phyloP scores from a whole-genome alignment of 2,797 vertebrate genomes.

The Sphaeramia orbicularis region DNA sequence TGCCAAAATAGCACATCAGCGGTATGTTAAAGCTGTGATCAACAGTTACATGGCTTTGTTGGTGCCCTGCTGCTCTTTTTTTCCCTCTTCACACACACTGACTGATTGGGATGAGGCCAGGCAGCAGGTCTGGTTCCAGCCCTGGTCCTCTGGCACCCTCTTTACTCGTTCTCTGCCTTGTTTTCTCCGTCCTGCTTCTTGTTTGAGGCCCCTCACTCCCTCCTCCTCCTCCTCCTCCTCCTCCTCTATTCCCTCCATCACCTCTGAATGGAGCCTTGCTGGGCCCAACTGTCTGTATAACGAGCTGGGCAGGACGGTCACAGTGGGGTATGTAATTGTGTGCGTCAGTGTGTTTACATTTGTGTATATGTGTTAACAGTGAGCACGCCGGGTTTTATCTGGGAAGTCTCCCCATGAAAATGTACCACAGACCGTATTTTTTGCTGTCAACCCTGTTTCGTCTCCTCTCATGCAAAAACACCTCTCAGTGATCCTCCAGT shows the following conservation, averaged over 20 bases:
- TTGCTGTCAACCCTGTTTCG: slow-evolving; percentile 15
- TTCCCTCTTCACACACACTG: slow-evolving; percentile 11
- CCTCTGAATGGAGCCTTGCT: slow-evolving; percentile 91
- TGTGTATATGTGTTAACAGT: slow-evolving; percentile 44
- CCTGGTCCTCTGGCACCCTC: slow-evolving; percentile 36
- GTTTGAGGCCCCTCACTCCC: slow-evolving; percentile 45
- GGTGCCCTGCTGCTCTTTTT: too few species aligned
- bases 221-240: slow-evolving; percentile 53
- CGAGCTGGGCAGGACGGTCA: slow-evolving; percentile 88
- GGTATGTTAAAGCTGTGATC: slow-evolving; percentile 2
- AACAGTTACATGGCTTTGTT: slow-evolving; percentile 13
- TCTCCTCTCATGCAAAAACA: slow-evolving; percentile 30
- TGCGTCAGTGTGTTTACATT: slow-evolving; percentile 65
- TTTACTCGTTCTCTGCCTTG: slow-evolving; percentile 12
- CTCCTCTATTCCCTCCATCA: slow-evolving; percentile 69
- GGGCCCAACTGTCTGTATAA: slow-evolving; percentile 94
- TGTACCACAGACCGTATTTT: slow-evolving; percentile 23
- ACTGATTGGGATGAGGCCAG: slow-evolving; percentile 42
- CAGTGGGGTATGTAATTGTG: slow-evolving; percentile 73
- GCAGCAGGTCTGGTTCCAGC: slow-evolving; percentile 62
- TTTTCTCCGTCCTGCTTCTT: slow-evolving; percentile 36
- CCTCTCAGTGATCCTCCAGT: slow-evolving; percentile 67
- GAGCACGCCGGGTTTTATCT: slow-evolving; percentile 30
- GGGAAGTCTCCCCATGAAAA: slow-evolving; percentile 31
- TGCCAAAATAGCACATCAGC: background rate